Base-by-base conservation (phyloP, 2,797 vertebrate genomes). In the Chaenodraco wilsoni region DNA sequence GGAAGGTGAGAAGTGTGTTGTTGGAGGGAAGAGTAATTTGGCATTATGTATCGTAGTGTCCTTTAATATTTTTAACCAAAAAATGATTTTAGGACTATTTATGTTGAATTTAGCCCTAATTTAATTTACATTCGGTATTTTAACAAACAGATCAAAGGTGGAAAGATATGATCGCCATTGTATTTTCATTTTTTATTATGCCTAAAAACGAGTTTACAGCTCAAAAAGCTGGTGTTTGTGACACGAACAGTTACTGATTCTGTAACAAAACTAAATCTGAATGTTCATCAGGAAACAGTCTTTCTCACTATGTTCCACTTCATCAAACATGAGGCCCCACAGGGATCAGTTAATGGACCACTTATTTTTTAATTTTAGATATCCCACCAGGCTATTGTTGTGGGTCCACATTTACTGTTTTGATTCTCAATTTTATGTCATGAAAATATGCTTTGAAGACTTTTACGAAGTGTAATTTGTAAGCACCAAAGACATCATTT, bases 281-380 rank as follows among this genome's bases (percentile, higher is more conserved):
- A 33, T 8, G 2, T 12, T 51, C 13, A 37, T 41, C 27, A 46
- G 16, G 5, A 50, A n/a, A 44, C 15, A 17, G 43, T 40, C n/a
- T 59, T 33, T 65, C 40, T 16, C 52, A 17, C 14, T 37, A 31
- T 37, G 13, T 21, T 51, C n/a, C 51, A 19, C 21, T 44, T 51
- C 4, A 65, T 17, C 11, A 62, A 62, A 55, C 44, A 27, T 40
- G 37, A 57, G 60, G 60, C 56, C 9, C 46, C 60, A 13, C 61
- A 62, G 41, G 52, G 52, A 48, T 71, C 49, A 40, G 2, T 41
- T 68, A 27, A 51, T 64, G n/a, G 41, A 23, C 11, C 7, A 46
- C 5, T 48, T 16, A 17, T 44, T 73, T 62, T 48, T 27, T 48
- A 13, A 33, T 44, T 73, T 56, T 41, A 45, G 41, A 21, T 9